These are phyloP conservation scores for Lepidocyrtoides sp. DNA, from an alignment of 2,888 invertebrate species.

Conservation along the genomic window DNA sequence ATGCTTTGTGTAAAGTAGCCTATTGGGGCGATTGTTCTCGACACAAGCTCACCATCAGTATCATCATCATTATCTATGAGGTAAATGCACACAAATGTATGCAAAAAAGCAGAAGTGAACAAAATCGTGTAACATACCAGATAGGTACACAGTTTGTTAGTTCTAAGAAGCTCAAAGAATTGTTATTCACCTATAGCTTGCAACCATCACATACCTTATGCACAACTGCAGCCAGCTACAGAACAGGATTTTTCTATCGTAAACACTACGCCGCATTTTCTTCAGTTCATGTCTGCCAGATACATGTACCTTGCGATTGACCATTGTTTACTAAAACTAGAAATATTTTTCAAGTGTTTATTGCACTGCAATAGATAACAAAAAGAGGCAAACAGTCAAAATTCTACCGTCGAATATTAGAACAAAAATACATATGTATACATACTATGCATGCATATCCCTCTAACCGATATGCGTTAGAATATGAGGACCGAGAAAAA, in stretches of 20 bases:
- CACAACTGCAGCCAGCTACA: not conserved
- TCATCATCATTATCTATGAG: not conserved
- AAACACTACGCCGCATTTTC: not conserved
- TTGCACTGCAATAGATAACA: too few relatives aligned
- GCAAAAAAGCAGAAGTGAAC: slow-evolving; percentile 17
- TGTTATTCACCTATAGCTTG: not conserved
- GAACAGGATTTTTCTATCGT: not conserved
- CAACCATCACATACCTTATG: not conserved
- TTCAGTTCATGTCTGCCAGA: not conserved
- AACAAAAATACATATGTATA: not conserved
- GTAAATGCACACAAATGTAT: not conserved
- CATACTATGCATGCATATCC: not conserved
- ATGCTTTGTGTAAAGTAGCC: not conserved
- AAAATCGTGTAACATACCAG: not conserved
- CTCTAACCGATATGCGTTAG: too few relatives aligned
- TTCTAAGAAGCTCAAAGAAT: too few relatives aligned
- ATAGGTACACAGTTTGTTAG: not conserved
- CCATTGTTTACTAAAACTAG: not conserved
- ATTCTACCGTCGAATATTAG: too few relatives aligned
- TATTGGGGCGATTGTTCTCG: not conserved
- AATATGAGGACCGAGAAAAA: too few relatives aligned
- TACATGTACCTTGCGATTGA: not conserved
- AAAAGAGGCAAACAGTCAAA: too few relatives aligned
- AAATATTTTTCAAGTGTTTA: too few relatives aligned
- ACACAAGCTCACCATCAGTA: not conserved